Evolutionary conservation across 2,888 invertebrate genomes (phyloP).

Genomic region (Linnaemya vulpina): DNA sequence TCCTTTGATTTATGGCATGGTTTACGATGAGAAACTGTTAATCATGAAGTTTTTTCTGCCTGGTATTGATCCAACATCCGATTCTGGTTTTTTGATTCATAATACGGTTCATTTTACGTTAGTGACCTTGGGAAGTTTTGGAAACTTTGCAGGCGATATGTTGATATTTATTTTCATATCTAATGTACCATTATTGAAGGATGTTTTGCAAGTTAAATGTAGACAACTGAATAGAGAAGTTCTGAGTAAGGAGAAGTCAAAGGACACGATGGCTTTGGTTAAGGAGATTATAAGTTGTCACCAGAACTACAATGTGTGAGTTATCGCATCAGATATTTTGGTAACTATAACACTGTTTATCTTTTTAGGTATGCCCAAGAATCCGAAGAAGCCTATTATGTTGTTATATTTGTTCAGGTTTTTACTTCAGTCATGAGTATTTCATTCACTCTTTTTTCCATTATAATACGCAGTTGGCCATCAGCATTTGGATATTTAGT

Average conservation of each 20-base stretch:
- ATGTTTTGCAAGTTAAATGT: constrained; percentile 74
- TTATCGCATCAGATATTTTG: too few species aligned
- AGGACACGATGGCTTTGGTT: constrained; percentile 51
- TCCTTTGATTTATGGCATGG: constrained; percentile 58
- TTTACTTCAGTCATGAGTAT: constrained; percentile 70
- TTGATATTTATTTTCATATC: constrained; percentile 74
- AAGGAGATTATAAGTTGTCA: constrained; percentile 75
- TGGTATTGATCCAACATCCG: too few species aligned
- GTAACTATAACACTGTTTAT: too few species aligned
- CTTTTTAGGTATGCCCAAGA: constrained; percentile 68
- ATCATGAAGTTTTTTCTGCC: too few species aligned
- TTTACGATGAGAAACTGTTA: constrained; percentile 55
- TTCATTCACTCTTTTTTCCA: constrained; percentile 75
- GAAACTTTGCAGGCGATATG: constrained; percentile 77
- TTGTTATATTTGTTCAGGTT: constrained; percentile 75
- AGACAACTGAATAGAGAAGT: constrained; percentile 73
- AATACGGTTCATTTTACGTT: constrained; percentile 70
- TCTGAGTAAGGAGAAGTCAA: background rate
- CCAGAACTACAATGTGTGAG: constrained; percentile 73
- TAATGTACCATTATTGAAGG: constrained; percentile 75
- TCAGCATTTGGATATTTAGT: constrained; percentile 74
- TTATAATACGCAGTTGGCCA: constrained; percentile 75
- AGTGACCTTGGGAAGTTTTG: constrained; percentile 74
- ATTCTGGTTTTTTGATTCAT: too few species aligned
- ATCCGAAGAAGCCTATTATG: constrained; percentile 71